These are phyloP conservation scores for Etheostoma spectabile DNA, from an alignment of 2,113 vertebrate species.

Conservation along the genomic window DNA sequence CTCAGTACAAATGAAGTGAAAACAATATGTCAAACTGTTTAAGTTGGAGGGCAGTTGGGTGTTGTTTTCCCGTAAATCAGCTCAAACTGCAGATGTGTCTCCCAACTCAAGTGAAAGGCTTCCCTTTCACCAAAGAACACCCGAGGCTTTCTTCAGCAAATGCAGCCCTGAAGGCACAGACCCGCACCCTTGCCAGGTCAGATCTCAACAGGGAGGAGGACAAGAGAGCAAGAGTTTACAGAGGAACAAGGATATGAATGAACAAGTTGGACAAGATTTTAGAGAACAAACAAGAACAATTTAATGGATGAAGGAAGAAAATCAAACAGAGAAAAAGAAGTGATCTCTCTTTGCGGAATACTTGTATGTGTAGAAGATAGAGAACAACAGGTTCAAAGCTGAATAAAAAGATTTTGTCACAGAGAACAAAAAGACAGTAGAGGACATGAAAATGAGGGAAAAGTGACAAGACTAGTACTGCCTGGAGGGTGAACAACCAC, in stretches of 20 bases:
- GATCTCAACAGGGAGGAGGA: slow-evolving; percentile 1
- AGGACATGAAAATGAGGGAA: neutral
- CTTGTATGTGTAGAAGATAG: neutral
- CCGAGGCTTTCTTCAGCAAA: neutral
- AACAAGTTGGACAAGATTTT: slow-evolving; percentile 7
- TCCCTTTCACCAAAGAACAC: slow-evolving; percentile 3
- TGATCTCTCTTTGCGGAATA: neutral
- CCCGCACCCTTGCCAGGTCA: neutral
- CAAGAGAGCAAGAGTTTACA: neutral
- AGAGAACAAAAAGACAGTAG: neutral
- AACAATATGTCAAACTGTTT: neutral
- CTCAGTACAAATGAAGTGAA: neutral
- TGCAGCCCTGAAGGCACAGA: neutral
- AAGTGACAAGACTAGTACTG: neutral
- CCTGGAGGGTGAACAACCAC: slow-evolving; percentile 2
- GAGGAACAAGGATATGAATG: slow-evolving; percentile 16
- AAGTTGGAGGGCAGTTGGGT: neutral
- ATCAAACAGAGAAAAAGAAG: neutral
- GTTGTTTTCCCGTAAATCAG: neutral
- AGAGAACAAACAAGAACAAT: slow-evolving; percentile 3
- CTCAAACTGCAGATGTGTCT: neutral
- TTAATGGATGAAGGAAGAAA: neutral
- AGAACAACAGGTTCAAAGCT: slow-evolving; percentile 1
- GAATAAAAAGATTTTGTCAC: neutral
- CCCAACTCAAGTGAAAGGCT: neutral